Base-by-base conservation (phyloP, 1,140 invertebrate genomes). In the Lordiphosa mommai region DNA sequence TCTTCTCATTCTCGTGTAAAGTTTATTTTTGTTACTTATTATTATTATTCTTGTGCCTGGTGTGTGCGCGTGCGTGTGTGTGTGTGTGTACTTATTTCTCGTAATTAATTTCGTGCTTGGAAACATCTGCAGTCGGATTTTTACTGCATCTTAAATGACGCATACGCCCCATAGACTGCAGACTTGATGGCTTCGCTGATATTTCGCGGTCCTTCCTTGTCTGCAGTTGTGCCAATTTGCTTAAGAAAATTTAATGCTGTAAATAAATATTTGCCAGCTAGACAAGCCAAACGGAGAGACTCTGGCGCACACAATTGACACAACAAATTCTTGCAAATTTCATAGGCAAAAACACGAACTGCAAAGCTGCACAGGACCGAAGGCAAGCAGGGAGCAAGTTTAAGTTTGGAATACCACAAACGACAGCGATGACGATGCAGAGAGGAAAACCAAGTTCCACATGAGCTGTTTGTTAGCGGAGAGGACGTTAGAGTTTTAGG, bases 1-100 rank as follows among this genome's bases (percentile, higher is more conserved):
- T 50, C 10, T 49, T 47, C 38, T 32, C 29, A n/a, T 65, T 20
- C 43, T 52, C 65, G 55, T 76, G 76, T 82, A 80, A 80, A 80
- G 72, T 80, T 82, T 80, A 74, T 80, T 80, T 80, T 74, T 71
- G 71, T 80, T 80, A 67, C 76, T 80, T 80, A 82, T 82, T 80
- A 74, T 80, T 79, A 59, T 79, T 74, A 68, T 66, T 72, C 55
- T 66, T 56, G 55, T 36, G 9, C 38, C 52, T 41, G 14, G 34
- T 38, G 33, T 40, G 32, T 34, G 34, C 32, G n/a, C 14, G 20
- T 46, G 34, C 34, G 10, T 57, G n/a, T 27, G 16, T 30, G 32
- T 51, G 34, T 60, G 46, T 70, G 33, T 37, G 64, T 61, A 48
- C 50, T 61, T 70, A 51, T 76, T 57, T 82, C 59, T 44, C 51